Evolutionary conservation across 2,888 invertebrate genomes (phyloP), one percentile per base, ranked within the genome.

Genomic region (Ophonus ardosiacus): DNA sequence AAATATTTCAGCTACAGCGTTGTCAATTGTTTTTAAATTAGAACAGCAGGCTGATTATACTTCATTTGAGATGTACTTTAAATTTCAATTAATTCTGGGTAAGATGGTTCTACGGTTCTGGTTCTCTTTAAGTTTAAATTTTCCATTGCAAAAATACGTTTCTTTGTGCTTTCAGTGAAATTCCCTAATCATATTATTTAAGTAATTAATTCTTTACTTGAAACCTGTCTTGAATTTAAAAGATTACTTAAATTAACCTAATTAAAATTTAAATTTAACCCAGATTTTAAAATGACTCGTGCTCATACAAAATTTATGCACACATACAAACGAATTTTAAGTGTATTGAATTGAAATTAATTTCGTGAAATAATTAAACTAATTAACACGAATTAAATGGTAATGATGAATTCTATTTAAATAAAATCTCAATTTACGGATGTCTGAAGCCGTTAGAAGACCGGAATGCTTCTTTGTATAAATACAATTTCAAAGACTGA

Each of bases 291-390:
- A n/a, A n/a, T 7, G 57, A n/a, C n/a, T 5, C n/a, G 57, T 7
- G n/a, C 7, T 57, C 13, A 3, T 43, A 57, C 1, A 57, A 57
- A n/a, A 5, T 40, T 79, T n/a, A 17, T 8, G 31, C 40, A 13
- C 24, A 38, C n/a, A 40, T n/a, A 8, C 13, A 17, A 79, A 13
- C 15, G 24, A 40, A 43, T n/a, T n/a, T n/a, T n/a, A n/a, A 63
- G 24, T 18, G 85, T 84, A 4, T 86, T 82, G 43, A 38, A n/a
- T 84, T 61, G 80, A 51, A 43, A 43, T 43, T 43, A 43, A 43
- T 43, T 43, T 10, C 7, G 43, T 10, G 43, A 10, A 43, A 38
- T 40, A 74, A 74, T 5, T 74, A 31, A 13, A 40, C 43, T 74
- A 74, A 40, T 24, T 74, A 40, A 71, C 8, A 74, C 1, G 43